Conservation (phyloP, 2,888 invertebrate genomes). For the Andrena marginata region DNA sequence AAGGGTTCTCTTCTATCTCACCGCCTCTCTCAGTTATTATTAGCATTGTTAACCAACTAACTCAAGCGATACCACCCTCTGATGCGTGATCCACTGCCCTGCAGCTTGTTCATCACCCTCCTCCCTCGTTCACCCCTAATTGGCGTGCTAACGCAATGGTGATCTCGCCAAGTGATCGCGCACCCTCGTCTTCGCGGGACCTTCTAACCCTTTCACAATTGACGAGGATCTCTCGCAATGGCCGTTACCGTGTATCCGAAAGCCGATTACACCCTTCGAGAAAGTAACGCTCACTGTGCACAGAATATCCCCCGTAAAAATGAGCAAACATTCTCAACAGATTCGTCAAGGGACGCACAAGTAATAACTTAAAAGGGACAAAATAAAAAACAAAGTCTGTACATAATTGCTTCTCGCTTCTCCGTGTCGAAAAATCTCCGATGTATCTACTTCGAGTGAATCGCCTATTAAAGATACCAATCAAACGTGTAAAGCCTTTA, state of each 20-base stretch:
- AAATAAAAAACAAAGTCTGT: no score
- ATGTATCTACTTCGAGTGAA: no score
- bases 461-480: no score
- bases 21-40: constrained; percentile 79
- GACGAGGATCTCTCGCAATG: constrained; percentile 65
- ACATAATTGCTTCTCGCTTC: no score
- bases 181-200: constrained; percentile 65
- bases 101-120: constrained; percentile 72
- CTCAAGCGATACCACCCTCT: constrained; percentile 75
- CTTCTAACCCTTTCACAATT: constrained; percentile 72
- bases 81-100: constrained; percentile 73
- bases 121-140: constrained; percentile 74
- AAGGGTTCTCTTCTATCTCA: constrained; percentile 68
- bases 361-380: no score
- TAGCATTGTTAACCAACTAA: constrained; percentile 84
- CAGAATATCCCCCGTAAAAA: constrained; percentile 7
- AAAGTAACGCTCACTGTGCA: constrained; percentile 23
- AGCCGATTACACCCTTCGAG: constrained; percentile 48
- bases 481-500: neutral
- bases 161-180: constrained; percentile 77
- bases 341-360: no score
- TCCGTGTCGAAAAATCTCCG: no score
- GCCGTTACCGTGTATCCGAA: constrained; percentile 56
- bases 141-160: constrained; percentile 77
- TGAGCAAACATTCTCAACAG: neutral